A percentile compares a stretch with the other conserved stretches of the same genome.
Evolutionary conservation across 2,888 invertebrate species (phyloP).

Genomic region (Eustalomyia histrio): DNA sequence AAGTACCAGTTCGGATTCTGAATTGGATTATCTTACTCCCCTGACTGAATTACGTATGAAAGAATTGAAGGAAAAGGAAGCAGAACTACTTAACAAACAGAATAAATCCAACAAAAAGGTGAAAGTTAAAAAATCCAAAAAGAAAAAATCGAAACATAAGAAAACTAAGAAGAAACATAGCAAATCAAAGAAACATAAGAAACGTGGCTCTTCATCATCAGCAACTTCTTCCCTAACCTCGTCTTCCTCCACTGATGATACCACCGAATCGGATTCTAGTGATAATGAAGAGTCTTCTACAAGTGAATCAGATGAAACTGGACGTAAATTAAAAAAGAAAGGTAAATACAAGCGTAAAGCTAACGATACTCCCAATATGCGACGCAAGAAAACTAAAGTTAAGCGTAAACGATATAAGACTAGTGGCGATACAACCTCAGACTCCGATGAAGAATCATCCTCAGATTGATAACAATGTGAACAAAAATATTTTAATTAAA

Average conservation of each 20-base stretch:
- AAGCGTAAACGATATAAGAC: constrained; percentile 74
- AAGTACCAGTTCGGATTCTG: constrained; percentile 94
- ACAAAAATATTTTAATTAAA: neutral
- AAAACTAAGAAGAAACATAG: constrained; percentile 63
- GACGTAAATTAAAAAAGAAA: constrained; percentile 75
- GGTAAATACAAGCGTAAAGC: constrained; percentile 77
- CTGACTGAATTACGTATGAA: constrained; percentile 88
- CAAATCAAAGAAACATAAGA: constrained; percentile 67
- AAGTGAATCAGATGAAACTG: constrained; percentile 75
- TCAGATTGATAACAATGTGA: constrained; percentile 53
- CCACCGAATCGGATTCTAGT: constrained; percentile 75
- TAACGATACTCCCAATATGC: constrained; percentile 70
- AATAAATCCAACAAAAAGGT: constrained; percentile 58
- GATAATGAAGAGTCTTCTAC: constrained; percentile 78
- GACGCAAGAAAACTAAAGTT: constrained; percentile 75
- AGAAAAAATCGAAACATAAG: constrained; percentile 63
- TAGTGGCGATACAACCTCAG: constrained; percentile 69
- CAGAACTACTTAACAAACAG: constrained; percentile 78
- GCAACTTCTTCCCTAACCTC: constrained; percentile 56
- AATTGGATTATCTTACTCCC: constrained; percentile 90
- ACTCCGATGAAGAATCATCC: constrained; percentile 69
- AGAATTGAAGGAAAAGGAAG: constrained; percentile 86
- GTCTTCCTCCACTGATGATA: constrained; percentile 61
- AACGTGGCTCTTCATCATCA: constrained; percentile 61
- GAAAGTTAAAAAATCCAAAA: constrained; percentile 65